phyloP scores from a whole-genome alignment of 35 echinoderm and acorn worm genomes.

The Hemicentrotus pulcherrimus region DNA sequence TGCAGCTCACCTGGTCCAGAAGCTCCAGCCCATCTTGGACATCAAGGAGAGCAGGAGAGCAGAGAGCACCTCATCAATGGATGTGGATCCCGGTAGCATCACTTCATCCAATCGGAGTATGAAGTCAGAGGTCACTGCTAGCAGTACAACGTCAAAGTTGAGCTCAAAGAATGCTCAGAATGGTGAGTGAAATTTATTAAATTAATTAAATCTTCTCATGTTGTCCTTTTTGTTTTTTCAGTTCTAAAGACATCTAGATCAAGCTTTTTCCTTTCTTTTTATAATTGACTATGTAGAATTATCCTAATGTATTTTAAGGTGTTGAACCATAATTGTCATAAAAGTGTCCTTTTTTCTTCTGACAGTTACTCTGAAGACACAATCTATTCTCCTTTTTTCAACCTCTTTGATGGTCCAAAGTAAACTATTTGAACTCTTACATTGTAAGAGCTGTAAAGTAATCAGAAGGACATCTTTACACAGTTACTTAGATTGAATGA shows the following conservation, averaged over 20 bases:
- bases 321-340: background rate
- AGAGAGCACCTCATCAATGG: slow-evolving; percentile 62
- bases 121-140: slow-evolving; percentile 60
- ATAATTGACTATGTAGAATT: background rate
- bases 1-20: slow-evolving; percentile 49
- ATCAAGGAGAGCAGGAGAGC: slow-evolving; percentile 23
- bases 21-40: slow-evolving; percentile 35
- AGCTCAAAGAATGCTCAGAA: slow-evolving; percentile 49
- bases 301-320: background rate
- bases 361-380: background rate
- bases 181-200: slow-evolving; percentile 43
- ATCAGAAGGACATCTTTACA: slow-evolving; percentile 18
- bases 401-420: background rate
- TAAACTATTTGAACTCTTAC: background rate
- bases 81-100: slow-evolving; percentile 61
- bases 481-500: background rate
- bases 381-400: background rate
- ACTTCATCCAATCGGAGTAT: slow-evolving; percentile 77
- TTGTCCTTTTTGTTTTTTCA: background rate
- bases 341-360: background rate
- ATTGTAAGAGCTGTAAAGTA: background rate
- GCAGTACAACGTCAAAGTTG: slow-evolving; percentile 33
- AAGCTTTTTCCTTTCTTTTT: background rate
- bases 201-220: background rate
- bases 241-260: background rate